Base-by-base conservation (phyloP, 2,797 vertebrate genomes). In the Platalea minor region DNA sequence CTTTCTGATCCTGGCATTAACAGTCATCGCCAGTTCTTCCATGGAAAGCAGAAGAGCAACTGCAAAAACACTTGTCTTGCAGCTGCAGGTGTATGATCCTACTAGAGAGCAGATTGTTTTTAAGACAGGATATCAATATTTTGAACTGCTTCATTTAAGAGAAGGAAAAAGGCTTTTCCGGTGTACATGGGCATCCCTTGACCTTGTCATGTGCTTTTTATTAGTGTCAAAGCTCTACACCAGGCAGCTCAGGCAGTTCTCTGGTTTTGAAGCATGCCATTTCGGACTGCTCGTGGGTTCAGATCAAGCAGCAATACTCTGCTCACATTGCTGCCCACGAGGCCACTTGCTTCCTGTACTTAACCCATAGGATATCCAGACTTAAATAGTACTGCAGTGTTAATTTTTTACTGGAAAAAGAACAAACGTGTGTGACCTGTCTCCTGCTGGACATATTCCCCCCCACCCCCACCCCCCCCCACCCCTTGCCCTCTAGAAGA, bases 141-240 rank as follows among this genome's bases (percentile, higher is more conserved):
- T 95, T 97, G 93, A 94, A 57, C 81, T 79, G 57, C 67, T 76
- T 91, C 69, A 50, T 88, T 96, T 50, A 43, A 88, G 87, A 90
- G 91, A 88, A 95, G 85, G 69, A 10, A 51, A 91, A 91, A 88
- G 83, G n/a, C 33, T 95, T 94, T 96, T 97, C 85, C 37, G 48
- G 50, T 12, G 37, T 95, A 81, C 77, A 35, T 26, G 14, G 37
- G 83, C 91, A 93, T 95, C 81, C 76, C 60, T 41, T 95, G 85
- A 84, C 73, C 88, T 96, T 19, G 10, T 90, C 92, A 96, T 78
- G 48, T 92, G 63, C 48, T 73, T 68, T 54, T 70, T 45, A 78
- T 94, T 83, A 70, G 65, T 29, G 64, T 61, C 41, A 78, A 74
- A 94, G 70, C 39, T 28, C 48, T 85, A 2, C 21, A 25, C 77